Conservation (phyloP, 2,888 invertebrate species). For the Macrosiphum euphorbiae region DNA sequence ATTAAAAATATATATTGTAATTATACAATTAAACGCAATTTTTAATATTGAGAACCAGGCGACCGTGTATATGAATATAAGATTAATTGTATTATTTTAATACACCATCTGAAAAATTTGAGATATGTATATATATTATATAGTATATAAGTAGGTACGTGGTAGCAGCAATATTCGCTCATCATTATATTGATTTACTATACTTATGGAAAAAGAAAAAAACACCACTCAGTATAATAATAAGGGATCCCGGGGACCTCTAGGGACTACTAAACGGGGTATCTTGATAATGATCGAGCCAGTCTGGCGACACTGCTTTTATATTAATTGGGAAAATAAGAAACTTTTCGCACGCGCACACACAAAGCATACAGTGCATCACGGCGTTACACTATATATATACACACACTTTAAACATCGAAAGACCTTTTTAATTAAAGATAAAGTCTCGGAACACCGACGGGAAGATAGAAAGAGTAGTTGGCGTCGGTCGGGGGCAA, state of each 20-base stretch:
- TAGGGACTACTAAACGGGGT: slow-evolving; percentile 56
- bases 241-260: slow-evolving; percentile 40
- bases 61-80: neutral
- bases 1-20: neutral
- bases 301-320: slow-evolving; percentile 64
- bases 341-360: slow-evolving; percentile 56
- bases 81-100: neutral
- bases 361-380: slow-evolving; percentile 28
- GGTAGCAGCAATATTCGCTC: neutral
- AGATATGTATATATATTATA: neutral
- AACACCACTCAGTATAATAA: slow-evolving; percentile 44
- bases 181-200: slow-evolving; percentile 54
- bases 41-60: neutral
- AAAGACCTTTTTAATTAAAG: slow-evolving; percentile 64
- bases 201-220: neutral
- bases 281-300: slow-evolving; percentile 59
- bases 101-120: neutral
- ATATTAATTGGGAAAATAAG: slow-evolving; percentile 64
- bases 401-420: neutral
- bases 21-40: neutral
- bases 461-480: neutral
- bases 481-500: neutral
- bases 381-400: slow-evolving; percentile 4
- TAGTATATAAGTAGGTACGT: neutral
- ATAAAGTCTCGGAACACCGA: slow-evolving; percentile 49